Base-by-base conservation (phyloP, 2,888 invertebrate genomes). In the Drosophila anceps region DNA sequence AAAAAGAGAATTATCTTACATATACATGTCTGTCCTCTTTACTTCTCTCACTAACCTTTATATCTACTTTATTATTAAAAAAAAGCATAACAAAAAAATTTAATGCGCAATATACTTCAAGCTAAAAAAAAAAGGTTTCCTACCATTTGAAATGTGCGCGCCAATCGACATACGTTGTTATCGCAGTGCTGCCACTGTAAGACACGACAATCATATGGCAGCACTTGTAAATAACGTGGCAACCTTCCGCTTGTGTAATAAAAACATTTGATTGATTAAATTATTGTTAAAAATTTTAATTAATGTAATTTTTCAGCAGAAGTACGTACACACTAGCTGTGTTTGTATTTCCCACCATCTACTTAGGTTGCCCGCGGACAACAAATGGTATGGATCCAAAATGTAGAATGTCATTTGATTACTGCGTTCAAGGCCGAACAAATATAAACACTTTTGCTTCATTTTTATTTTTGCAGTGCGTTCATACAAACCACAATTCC, bases 191-290 rank as follows among this genome's bases (percentile, higher is more conserved):
- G 81, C 66, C 76, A 77, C 54, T 15, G 0, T 18, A 2, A 41
- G 15, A 2, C 18, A 12, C 1, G 5, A 60, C 33, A 51, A 18
- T 3, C 27, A 46, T 44, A 15, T 76, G 76, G 60, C 60, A 80
- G 2, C 72, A 29, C 6, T 27, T 18, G 0, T 10, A 8, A 20
- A 41, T 31, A 13, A 61, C 53, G 67, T 78, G 81, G 81, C 77
- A 78, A 33, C 77, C 27, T 44, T 33, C 13, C 20, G 67, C 84
- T 82, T 88, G 88, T 88, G 88, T 82, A 82, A 82, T 72, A 82
- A 48, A 88, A 85, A 85, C 37, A 71, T 71, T 73, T 62, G 58
- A 63, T 37, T 48, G 60, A 53, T 58, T 31, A 82, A 88, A 85
- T 88, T 88, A 63, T 57, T 61, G 83, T 73, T 61, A 29, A 58